A percentile compares a stretch with the other conserved stretches of the same genome.
These are phyloP conservation scores for Aromia moschata DNA, from an alignment of 2,888 invertebrate species.

Conservation along the genomic window DNA sequence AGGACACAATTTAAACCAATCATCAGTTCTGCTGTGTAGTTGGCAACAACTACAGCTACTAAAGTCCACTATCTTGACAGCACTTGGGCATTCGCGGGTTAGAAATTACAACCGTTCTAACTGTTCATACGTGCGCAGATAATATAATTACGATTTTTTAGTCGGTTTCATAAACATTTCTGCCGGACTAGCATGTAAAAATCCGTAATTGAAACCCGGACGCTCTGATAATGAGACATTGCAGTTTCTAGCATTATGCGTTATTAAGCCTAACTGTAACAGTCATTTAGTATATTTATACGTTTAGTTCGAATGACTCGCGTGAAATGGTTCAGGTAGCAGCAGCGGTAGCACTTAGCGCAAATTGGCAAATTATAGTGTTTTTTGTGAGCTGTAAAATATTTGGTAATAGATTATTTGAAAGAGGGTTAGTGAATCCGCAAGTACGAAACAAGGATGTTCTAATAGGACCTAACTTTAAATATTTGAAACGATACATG, in stretches of 20 bases:
- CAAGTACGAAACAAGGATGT: no score
- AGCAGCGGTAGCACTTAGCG: no score
- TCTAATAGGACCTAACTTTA: no score
- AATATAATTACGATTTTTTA: background rate
- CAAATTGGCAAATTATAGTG: no score
- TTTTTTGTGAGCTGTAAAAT: no score
- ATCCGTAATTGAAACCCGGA: constrained; percentile 7
- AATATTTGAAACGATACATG: no score
- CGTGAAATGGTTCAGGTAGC: background rate
- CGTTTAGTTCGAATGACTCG: constrained; percentile 1
- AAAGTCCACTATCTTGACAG: no score
- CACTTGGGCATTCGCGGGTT: no score
- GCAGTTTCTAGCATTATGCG: background rate
- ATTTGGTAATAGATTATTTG: no score
- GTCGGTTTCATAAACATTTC: background rate
- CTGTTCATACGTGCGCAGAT: background rate
- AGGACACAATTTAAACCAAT: background rate
- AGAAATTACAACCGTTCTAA: background rate
- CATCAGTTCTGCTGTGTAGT: background rate
- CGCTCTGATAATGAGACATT: constrained; percentile 2
- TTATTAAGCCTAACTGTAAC: constrained; percentile 6
- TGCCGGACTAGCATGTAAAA: background rate
- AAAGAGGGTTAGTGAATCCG: no score
- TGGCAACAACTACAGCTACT: background rate
- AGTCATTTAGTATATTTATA: background rate